Percentiles rank a stretch among this genome's conserved stretches.
phyloP scores from a whole-genome alignment of 2,113 vertebrate genomes.

The Cochlearius cochlearius region DNA sequence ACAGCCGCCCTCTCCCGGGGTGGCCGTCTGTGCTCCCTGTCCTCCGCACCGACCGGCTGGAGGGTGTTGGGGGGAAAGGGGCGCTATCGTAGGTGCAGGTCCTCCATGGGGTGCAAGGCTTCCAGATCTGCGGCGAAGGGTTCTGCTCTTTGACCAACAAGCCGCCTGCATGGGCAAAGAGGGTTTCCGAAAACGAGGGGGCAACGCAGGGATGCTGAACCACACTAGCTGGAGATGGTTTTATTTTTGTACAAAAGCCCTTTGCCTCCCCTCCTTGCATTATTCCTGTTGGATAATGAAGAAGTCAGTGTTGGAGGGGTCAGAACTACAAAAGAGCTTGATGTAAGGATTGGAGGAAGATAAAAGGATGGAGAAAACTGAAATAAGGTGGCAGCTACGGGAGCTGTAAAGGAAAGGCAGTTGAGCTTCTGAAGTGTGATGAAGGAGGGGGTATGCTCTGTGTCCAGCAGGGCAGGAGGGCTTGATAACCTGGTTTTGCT shows the following conservation, averaged over 20 bases:
- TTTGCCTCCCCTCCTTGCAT: not conserved
- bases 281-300: not conserved
- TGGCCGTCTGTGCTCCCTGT: not conserved
- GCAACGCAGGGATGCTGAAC: not conserved
- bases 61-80: rapidly evolving
- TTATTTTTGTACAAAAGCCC: not conserved
- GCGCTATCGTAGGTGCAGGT: rapidly evolving
- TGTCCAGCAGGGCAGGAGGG: rapidly evolving
- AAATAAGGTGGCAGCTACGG: rapidly evolving
- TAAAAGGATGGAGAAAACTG: not conserved
- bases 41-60: not conserved
- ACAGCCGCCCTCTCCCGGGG: rapidly evolving
- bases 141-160: not conserved
- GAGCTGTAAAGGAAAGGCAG: not conserved
- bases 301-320: not conserved
- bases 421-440: not conserved
- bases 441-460: not conserved
- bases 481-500: not conserved
- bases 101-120: rapidly evolving
- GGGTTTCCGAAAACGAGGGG: not conserved
- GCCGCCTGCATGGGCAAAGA: not conserved
- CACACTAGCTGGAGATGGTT: rapidly evolving
- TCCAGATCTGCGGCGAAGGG: rapidly evolving
- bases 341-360: not conserved
- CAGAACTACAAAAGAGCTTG: not conserved